Conservation (phyloP, 2,797 vertebrate species). For the Bovichtus variegatus region DNA sequence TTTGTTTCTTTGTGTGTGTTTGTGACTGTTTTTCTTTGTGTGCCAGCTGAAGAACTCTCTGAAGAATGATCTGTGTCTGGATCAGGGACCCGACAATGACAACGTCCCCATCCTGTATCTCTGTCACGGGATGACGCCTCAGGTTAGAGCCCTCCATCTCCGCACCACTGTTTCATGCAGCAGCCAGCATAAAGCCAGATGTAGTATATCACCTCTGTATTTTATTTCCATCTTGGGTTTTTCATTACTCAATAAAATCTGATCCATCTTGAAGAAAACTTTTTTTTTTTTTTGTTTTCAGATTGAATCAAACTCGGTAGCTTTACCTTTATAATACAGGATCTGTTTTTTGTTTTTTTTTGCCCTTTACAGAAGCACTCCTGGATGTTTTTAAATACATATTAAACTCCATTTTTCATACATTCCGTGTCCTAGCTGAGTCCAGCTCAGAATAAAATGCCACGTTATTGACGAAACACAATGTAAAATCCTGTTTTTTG, state of each 20-base stretch:
- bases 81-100: conserved; percentile 97
- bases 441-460: conserved; percentile 27
- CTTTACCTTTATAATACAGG: conserved; percentile 31
- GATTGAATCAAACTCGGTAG: conserved; percentile 34
- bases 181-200: conserved; percentile 9
- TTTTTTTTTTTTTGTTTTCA: conserved; percentile 24
- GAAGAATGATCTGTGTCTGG: conserved; percentile 96
- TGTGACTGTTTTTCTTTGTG: conserved; percentile 33
- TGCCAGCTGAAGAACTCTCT: conserved; percentile 94
- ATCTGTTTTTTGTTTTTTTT: conserved; percentile 24
- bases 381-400: conserved; percentile 33
- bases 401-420: conserved; percentile 33
- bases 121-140: conserved; percentile 97
- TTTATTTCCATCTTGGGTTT: conserved; percentile 30
- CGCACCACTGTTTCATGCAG: conserved; percentile 21
- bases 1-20: background rate
- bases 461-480: conserved; percentile 14
- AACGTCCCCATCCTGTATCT: conserved; percentile 97
- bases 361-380: conserved; percentile 26
- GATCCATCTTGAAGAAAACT: conserved; percentile 37
- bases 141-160: conserved; percentile 85
- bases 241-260: conserved; percentile 33
- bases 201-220: conserved; percentile 37
- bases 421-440: conserved; percentile 11
- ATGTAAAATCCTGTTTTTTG: conserved; percentile 2